Evolutionary conservation across 92 coral and sea anemone species (phyloP), one percentile per base, ranked within the genome.

Genomic region (Paragorgia papillata): DNA sequence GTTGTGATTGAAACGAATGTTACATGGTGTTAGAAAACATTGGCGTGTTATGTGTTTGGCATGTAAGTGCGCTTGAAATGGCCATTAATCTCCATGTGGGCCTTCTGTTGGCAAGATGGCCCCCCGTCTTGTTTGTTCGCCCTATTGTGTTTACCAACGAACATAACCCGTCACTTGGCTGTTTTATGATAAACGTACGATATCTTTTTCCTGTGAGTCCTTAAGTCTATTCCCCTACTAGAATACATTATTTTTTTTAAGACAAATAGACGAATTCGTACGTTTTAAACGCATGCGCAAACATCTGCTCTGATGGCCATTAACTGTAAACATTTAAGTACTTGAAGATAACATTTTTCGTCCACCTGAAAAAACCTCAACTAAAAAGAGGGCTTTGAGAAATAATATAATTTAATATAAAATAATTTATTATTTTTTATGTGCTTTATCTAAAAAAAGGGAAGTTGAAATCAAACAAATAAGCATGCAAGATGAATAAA

Each of bases 271-370:
- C 53, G 53, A 46, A 46, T 6, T 17, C 13, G n/a, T 24, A 51
- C 19, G 32, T 30, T 18, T 55, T 24, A 9, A 71, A 71, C 78
- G 78, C 78, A 71, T 71, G 78, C 78, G 78, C 78, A 71, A 19
- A 71, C 7, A 50, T 32, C 19, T n/a, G 33, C 49, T 19, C 12
- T 0, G 17, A 3, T 25, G 39, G 22, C 13, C 15, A n/a, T 46
- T 15, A 46, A 37, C 43, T 37, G 6, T 37, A 6, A 9, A n/a
- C 7, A 7, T 46, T 46, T 7, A 46, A 15, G n/a, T 46, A 46
- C 53, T 46, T 15, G 14, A 46, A 46, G 53, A 46, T 15, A 7
- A 46, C 2, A 46, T 46, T 46, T 46, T 15, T 7, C 53, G 53
- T 46, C 53, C 53, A 46, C 14, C 15, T 46, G 53, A 46, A 46